Base-by-base conservation (phyloP, 2,113 vertebrate genomes). In the Neolamprologus longior region DNA sequence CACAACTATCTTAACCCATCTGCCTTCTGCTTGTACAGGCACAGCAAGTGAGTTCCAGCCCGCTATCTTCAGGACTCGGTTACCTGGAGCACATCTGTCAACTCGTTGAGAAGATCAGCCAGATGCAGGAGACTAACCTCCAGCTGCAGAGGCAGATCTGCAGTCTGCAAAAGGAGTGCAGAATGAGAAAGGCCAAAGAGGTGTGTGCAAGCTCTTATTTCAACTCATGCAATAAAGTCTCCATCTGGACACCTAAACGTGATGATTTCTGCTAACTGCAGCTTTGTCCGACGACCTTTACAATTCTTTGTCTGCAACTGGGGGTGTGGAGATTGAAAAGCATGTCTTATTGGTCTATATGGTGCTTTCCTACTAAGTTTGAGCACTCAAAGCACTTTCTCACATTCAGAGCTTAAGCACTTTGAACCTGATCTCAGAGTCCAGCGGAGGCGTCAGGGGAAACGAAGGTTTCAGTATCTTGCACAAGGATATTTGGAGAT, bases 41-140 rank as follows among this genome's bases (percentile, higher is more conserved):
- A 12, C 97, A 97, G 58, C 96, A 97, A 82, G 91, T 90, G 9
- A 96, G 91, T 28, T 84, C 90, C 76, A 96, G 92, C 73, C 94
- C 86, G 14, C 90, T 96, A 21, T 94, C 97, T 31, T 97, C 97
- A 8, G 97, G 98, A 63, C 94, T 98, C 83, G 96, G 97, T 42
- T 98, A 98, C 84, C 93, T 98, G 92, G 96, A 97, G 90, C 97
- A 98, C 86, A 97, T 98, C 81, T 98, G 97, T 86, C 97, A 98
- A 33, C 96, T 98, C 45, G 96, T 98, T 5, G 97, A 98, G 94
- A 98, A 97, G 95, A 98, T 98, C 11, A 96, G 97, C 13, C 97
- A 97, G 83, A 96, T 98, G 15, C 98, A 98, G 93, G 97, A 98
- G 79, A 96, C 96, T 86, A 98, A 98, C 88, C 90, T 97, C 2